These are phyloP conservation scores for Hydrozoanthus gracilis DNA, from an alignment of 92 coral and sea anemone genomes.

Conservation along the genomic window DNA sequence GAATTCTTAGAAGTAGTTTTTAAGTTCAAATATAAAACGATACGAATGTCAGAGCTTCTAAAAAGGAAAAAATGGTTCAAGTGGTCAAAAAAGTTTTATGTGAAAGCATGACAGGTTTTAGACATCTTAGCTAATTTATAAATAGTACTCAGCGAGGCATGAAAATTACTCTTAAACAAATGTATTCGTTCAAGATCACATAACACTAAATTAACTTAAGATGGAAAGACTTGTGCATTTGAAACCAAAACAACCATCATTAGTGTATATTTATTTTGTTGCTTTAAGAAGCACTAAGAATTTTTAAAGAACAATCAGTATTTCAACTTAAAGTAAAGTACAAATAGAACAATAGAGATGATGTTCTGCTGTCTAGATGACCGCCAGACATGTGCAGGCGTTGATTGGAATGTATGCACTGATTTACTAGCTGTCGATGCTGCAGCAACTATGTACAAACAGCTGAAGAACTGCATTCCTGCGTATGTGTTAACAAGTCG, in stretches of 20 bases:
- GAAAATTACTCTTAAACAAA: not conserved
- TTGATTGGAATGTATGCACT: too few species aligned
- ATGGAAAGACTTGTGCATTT: not conserved
- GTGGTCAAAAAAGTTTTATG: not conserved
- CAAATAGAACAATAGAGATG: not conserved
- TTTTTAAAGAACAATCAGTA: not conserved
- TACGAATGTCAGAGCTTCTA: not conserved
- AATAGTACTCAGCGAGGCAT: slow-evolving; percentile 14
- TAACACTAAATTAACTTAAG: not conserved
- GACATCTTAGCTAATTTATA: slow-evolving; percentile 12
- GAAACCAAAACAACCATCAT: not conserved
- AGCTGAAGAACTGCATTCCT: too few species aligned
- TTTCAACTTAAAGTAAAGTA: slow-evolving; percentile 2
- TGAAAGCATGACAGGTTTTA: slow-evolving; percentile 9
- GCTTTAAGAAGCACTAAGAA: slow-evolving; percentile 30
- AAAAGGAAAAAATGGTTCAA: not conserved
- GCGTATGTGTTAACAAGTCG: too few species aligned
- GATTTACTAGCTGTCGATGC: too few species aligned
- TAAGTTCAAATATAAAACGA: not conserved
- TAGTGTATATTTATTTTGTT: slow-evolving; percentile 15
- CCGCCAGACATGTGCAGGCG: not conserved
- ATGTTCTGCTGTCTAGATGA: not conserved
- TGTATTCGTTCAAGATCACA: not conserved
- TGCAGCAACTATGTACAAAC: too few species aligned
- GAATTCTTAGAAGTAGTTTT: not conserved